These are phyloP conservation scores for Brevimyrus niger DNA, from an alignment of 2,113 vertebrate genomes.

Conservation along the genomic window DNA sequence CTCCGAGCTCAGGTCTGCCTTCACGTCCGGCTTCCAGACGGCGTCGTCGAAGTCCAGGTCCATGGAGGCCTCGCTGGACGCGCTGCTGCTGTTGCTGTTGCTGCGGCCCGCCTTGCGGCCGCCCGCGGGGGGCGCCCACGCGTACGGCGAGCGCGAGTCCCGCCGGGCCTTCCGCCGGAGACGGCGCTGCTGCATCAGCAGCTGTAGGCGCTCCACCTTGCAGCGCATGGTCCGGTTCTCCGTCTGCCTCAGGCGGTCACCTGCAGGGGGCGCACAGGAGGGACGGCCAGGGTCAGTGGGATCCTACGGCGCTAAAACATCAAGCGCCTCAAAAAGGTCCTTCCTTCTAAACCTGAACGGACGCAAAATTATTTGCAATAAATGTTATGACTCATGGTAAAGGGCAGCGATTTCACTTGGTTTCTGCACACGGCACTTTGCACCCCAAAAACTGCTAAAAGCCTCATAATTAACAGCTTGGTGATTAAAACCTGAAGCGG, in stretches of 20 bases:
- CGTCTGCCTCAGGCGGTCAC: slow-evolving; percentile 62
- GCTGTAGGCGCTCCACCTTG: slow-evolving; percentile 82
- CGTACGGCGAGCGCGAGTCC: slow-evolving; percentile 60
- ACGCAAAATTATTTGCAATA: too few species aligned
- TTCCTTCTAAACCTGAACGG: background rate
- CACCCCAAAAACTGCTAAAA: background rate
- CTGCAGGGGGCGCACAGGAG: slow-evolving; percentile 26
- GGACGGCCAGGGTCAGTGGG: background rate
- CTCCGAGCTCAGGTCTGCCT: slow-evolving; percentile 70
- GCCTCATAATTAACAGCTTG: background rate
- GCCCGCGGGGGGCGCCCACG: slow-evolving; percentile 50
- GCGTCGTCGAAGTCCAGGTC: slow-evolving; percentile 75
- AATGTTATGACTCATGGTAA: background rate
- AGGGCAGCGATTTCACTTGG: background rate
- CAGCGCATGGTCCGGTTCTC: slow-evolving; percentile 79
- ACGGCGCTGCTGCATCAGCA: slow-evolving; percentile 78
- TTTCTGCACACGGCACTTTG: background rate
- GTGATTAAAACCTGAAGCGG: background rate
- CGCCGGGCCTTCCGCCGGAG: slow-evolving; percentile 71
- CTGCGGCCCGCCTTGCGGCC: slow-evolving; percentile 64
- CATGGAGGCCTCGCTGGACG: slow-evolving; percentile 51
- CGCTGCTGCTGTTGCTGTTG: slow-evolving; percentile 53
- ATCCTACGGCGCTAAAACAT: too few species aligned
- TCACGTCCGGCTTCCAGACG: slow-evolving; percentile 74
- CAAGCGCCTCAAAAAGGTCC: background rate